A percentile compares a stretch with the other conserved stretches of the same genome.
These are phyloP conservation scores for Alectoris magna DNA, from an alignment of 2,797 vertebrate species.

Conservation along the genomic window DNA sequence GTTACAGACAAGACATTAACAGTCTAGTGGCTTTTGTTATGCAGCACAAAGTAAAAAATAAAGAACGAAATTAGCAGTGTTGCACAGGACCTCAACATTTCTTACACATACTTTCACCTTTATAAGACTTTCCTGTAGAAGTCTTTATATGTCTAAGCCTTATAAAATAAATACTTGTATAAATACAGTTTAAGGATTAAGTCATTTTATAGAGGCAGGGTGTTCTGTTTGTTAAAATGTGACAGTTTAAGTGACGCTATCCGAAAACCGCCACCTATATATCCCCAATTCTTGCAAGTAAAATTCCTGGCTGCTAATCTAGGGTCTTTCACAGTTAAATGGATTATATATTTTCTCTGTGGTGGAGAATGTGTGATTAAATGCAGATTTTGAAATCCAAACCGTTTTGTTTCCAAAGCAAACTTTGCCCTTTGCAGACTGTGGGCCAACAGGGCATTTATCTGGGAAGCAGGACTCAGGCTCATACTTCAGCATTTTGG, in stretches of 20 bases:
- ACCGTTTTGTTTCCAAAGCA: constrained; percentile 62
- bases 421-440: constrained; percentile 44
- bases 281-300: constrained; percentile 72
- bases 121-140: constrained; percentile 71
- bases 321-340: constrained; percentile 73
- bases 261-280: constrained; percentile 74
- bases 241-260: constrained; percentile 71
- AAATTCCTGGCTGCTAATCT: constrained; percentile 74
- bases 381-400: constrained; percentile 53
- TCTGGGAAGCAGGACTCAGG: constrained; percentile 47
- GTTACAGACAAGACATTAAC: constrained; percentile 81
- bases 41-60: constrained; percentile 78
- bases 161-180: constrained; percentile 78
- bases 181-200: constrained; percentile 75
- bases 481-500: constrained; percentile 41
- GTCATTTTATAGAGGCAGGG: constrained; percentile 71
- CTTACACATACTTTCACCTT: constrained; percentile 72
- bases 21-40: constrained; percentile 82
- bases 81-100: constrained; percentile 77
- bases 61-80: constrained; percentile 68
- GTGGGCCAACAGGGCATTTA: constrained; percentile 32
- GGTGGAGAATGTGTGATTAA: constrained; percentile 68
- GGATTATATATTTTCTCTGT: constrained; percentile 72
- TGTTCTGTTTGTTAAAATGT: constrained; percentile 67
- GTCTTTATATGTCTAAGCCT: constrained; percentile 80